These are phyloP conservation scores for Drosophila buzzatii DNA, from an alignment of 2,888 invertebrate species.

Conservation along the genomic window DNA sequence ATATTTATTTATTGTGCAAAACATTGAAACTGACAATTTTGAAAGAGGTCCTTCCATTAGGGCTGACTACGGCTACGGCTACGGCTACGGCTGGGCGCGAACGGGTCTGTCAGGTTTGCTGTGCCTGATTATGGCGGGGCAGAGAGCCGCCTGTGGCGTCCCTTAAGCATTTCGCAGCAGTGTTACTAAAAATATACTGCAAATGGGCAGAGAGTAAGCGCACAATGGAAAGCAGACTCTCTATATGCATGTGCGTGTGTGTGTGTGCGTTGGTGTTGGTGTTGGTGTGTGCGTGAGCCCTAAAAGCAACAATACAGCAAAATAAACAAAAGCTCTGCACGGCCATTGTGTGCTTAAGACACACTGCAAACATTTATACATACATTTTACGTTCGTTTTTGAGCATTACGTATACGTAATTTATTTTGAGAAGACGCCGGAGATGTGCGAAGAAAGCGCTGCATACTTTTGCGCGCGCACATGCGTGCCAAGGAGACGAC, in stretches of 20 bases:
- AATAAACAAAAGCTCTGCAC: constrained; percentile 73
- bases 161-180: constrained; percentile 33
- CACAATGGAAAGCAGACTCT: constrained; percentile 27
- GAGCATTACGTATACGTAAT: constrained; percentile 60
- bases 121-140: constrained; percentile 21
- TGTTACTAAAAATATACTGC: constrained; percentile 43
- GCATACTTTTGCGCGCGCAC: constrained; percentile 49
- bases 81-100: background rate
- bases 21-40: constrained; percentile 9
- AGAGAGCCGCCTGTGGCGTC: constrained; percentile 12
- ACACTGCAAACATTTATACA: constrained; percentile 64
- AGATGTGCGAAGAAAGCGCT: constrained; percentile 27
- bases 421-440: constrained; percentile 40
- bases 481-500: constrained; percentile 39
- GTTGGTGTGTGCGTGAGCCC: constrained; percentile 10
- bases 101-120: background rate
- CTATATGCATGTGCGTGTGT: background rate
- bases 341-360: constrained; percentile 70
- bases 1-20: background rate
- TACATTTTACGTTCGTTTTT: constrained; percentile 34
- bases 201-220: constrained; percentile 15
- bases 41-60: constrained; percentile 14
- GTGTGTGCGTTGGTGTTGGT: constrained; percentile 1
- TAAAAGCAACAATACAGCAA: constrained; percentile 50
- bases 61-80: constrained; percentile 8